These are phyloP conservation scores for Acyrthosiphon pisum DNA, from an alignment of 1,140 invertebrate genomes.

Conservation along the genomic window DNA sequence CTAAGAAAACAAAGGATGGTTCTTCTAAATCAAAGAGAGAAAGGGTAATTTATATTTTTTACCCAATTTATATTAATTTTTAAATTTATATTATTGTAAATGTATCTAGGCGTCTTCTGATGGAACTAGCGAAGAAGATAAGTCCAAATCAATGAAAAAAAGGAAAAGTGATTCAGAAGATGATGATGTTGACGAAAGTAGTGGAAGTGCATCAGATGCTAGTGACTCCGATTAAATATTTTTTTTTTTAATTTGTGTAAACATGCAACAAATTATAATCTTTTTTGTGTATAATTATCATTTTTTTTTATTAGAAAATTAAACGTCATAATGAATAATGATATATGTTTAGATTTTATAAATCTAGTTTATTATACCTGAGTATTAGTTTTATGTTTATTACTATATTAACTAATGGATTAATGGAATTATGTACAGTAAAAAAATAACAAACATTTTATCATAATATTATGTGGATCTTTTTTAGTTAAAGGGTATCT, in stretches of 20 bases:
- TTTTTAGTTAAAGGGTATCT: neutral
- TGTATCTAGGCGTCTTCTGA: constrained; percentile 61
- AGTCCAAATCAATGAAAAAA: constrained; percentile 59
- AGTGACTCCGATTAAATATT: constrained; percentile 55
- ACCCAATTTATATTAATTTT: constrained; percentile 20
- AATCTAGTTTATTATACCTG: neutral
- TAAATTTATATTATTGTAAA: constrained; percentile 17
- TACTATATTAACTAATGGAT: neutral
- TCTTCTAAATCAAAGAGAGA: constrained; percentile 59
- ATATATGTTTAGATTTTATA: neutral
- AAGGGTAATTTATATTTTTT: constrained; percentile 47
- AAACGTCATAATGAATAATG: neutral
- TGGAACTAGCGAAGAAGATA: constrained; percentile 59
- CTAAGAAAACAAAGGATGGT: neutral
- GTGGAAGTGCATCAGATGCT: constrained; percentile 64
- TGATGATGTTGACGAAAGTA: constrained; percentile 63
- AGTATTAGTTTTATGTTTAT: neutral
- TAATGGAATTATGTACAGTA: neutral
- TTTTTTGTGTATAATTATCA: neutral
- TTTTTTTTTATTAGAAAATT: neutral
- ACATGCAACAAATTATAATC: neutral
- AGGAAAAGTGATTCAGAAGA: constrained; percentile 62
- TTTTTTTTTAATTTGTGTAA: neutral
- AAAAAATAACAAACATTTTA: neutral
- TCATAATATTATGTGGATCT: neutral